These are phyloP conservation scores for Saccopteryx leptura DNA, from an alignment of 2,113 vertebrate genomes.

Conservation along the genomic window DNA sequence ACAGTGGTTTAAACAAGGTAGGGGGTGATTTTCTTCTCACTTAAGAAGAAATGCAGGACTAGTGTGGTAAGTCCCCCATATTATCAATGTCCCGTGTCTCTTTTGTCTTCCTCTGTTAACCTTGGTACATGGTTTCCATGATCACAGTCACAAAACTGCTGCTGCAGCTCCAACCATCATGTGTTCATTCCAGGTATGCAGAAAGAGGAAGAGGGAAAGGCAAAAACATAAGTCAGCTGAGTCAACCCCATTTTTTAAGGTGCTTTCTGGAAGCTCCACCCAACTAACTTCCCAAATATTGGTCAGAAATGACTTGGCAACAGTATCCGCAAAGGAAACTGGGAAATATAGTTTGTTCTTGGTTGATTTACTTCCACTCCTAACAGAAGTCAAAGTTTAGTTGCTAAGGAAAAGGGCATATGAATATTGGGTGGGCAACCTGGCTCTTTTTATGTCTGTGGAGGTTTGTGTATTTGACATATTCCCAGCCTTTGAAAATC, in stretches of 20 bases:
- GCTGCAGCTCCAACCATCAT: neutral
- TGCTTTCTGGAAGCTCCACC: neutral
- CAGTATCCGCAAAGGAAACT: neutral
- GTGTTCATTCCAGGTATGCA: neutral
- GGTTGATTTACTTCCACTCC: neutral
- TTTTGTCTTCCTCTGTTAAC: constrained; percentile 1
- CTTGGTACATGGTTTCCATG: neutral
- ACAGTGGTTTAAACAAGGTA: neutral
- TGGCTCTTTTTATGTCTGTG: neutral
- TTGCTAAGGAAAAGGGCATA: neutral
- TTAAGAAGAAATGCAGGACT: neutral
- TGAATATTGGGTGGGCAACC: neutral
- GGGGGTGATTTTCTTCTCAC: neutral
- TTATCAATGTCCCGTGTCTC: neutral
- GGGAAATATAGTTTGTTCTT: neutral
- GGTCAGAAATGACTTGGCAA: neutral
- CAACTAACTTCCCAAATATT: neutral
- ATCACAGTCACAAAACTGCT: constrained; percentile 23
- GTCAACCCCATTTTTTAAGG: neutral
- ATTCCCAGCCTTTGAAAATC: neutral
- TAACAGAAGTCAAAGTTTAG: constrained; percentile 12
- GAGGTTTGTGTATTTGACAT: neutral
- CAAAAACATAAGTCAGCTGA: neutral
- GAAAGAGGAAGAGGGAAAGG: neutral
- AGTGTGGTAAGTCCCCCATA: no score